Evolutionary conservation across 2,113 vertebrate species (phyloP).

Genomic region (Maccullochella peelii): DNA sequence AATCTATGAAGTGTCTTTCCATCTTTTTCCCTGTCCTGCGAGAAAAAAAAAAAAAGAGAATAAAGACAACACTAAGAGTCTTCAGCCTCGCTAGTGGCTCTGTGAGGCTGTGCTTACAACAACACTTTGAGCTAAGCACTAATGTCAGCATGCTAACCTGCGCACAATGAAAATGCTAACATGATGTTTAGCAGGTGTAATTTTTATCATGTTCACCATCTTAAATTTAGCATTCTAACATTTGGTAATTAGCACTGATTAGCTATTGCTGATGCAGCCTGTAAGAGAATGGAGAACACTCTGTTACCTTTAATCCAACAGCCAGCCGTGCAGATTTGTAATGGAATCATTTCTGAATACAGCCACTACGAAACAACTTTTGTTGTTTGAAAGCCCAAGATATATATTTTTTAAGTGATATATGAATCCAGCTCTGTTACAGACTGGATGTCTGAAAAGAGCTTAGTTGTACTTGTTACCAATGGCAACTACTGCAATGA

Average conservation of each 20-base stretch:
- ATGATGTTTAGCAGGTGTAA: background rate
- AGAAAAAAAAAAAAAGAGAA: no score
- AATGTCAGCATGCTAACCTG: background rate
- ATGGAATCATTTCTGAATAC: background rate
- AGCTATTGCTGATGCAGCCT: background rate
- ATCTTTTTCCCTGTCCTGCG: no score
- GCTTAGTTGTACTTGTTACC: background rate
- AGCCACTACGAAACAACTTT: background rate
- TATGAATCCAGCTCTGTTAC: background rate
- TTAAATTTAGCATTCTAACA: no score
- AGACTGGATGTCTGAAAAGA: background rate
- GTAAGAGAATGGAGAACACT: conserved; percentile 14
- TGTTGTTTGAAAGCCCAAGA: background rate
- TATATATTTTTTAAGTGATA: background rate
- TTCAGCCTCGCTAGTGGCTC: background rate
- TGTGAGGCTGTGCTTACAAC: background rate
- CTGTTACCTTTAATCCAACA: background rate
- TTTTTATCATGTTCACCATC: background rate
- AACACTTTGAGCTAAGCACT: background rate
- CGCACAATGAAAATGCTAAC: background rate
- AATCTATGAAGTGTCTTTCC: background rate
- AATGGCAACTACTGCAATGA: background rate
- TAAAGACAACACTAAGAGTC: no score
- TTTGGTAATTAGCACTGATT: no score
- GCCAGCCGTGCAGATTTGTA: background rate